phyloP scores from a whole-genome alignment of 1,140 invertebrate genomes.

The Asobara japonica region DNA sequence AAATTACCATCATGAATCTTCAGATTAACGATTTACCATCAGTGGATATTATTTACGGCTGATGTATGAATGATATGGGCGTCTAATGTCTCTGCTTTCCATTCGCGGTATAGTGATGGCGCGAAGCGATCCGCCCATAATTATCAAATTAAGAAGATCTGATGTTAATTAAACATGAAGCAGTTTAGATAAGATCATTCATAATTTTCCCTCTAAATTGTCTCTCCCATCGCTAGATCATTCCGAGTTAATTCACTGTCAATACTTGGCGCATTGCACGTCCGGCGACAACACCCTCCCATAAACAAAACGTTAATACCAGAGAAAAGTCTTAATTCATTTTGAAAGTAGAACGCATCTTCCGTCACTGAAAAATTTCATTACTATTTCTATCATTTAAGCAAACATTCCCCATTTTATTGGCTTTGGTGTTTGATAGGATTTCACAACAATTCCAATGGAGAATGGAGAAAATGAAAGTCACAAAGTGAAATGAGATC shows the following conservation, averaged over 20 bases:
- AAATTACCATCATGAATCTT: not conserved
- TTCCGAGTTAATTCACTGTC: not conserved
- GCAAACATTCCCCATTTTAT: not conserved
- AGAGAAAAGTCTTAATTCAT: not conserved
- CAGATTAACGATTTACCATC: slow-evolving; percentile 12
- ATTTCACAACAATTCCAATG: not conserved
- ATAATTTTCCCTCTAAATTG: not conserved
- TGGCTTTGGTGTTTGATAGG: slow-evolving; percentile 2
- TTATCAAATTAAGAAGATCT: not conserved
- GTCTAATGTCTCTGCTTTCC: not conserved
- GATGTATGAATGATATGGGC: not conserved
- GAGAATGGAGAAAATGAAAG: slow-evolving; percentile 14
- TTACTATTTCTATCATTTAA: not conserved
- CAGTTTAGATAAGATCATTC: not conserved
- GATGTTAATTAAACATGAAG: not conserved
- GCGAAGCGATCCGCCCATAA: not conserved
- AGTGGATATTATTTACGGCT: not conserved
- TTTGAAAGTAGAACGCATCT: not conserved
- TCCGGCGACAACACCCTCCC: not conserved
- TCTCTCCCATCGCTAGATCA: not conserved
- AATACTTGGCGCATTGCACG: not conserved
- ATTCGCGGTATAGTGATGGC: not conserved
- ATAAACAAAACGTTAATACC: too few relatives aligned
- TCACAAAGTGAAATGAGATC: not conserved
- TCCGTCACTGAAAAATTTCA: not conserved